A percentile compares a stretch with the other conserved stretches of the same genome.
phyloP scores from a whole-genome alignment of 1,140 invertebrate species.

The Hycleus cichorii region DNA sequence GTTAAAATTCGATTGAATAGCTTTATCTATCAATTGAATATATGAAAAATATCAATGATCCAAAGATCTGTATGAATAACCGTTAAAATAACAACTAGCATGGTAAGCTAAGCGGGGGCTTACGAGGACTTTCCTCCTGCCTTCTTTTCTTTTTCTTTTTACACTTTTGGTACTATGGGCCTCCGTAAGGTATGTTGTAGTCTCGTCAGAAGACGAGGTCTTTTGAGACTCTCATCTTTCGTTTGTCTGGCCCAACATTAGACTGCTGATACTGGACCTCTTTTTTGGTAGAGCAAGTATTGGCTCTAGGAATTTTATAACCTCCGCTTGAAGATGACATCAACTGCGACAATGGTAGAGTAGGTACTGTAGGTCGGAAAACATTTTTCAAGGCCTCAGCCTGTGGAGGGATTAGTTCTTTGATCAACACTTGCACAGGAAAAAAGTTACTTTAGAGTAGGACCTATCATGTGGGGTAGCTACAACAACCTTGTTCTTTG shows the following conservation, averaged over 20 bases:
- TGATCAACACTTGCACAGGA: not conserved
- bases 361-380: no score
- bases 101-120: no score
- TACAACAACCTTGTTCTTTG: not conserved
- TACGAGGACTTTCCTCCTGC: no score
- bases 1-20: slow-evolving; percentile 17
- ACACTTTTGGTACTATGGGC: not conserved
- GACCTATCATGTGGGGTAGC: not conserved
- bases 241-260: no score
- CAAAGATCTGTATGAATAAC: not conserved
- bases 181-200: no score
- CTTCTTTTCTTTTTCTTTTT: not conserved
- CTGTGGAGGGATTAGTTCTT: no score
- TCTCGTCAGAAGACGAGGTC: no score
- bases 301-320: no score
- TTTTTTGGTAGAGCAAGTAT: no score
- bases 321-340: not conserved
- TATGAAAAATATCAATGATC: not conserved
- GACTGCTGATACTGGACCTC: no score
- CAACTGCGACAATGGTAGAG: not conserved
- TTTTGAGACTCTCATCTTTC: no score
- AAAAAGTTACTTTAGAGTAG: not conserved
- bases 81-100: not conserved
- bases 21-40: not conserved
- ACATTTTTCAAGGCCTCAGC: no score